Conservation (phyloP, 2,888 invertebrate species). For the Campoletis raptor region DNA sequence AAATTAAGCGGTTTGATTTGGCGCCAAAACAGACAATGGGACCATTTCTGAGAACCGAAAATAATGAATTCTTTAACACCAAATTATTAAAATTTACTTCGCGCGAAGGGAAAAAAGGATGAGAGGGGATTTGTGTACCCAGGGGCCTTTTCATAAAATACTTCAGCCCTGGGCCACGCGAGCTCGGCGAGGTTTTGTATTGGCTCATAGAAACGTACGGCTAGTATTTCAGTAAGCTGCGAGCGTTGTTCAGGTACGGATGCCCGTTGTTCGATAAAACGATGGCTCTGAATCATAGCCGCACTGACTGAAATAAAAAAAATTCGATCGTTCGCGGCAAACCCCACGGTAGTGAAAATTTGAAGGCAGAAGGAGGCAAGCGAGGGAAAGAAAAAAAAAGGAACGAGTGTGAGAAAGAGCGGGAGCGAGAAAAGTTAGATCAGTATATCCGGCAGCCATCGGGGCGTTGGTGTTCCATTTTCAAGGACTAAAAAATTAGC, state of each 20-base stretch:
- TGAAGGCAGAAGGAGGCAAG: background rate
- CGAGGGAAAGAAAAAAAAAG: background rate
- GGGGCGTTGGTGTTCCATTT: constrained; percentile 47
- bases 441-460: background rate
- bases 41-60: background rate
- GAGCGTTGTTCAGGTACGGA: constrained; percentile 62
- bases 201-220: constrained; percentile 55
- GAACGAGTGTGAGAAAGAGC: background rate
- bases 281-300: constrained; percentile 30
- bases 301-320: constrained; percentile 22
- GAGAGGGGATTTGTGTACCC: background rate
- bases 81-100: background rate
- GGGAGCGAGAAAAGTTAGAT: constrained; percentile 14
- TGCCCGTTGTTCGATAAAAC: constrained; percentile 40
- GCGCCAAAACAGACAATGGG: background rate
- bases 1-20: background rate
- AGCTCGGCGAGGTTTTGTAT: constrained; percentile 51
- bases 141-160: constrained; percentile 1
- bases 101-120: background rate
- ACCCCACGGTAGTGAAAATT: background rate
- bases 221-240: constrained; percentile 60
- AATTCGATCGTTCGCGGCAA: constrained; percentile 21
- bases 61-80: background rate
- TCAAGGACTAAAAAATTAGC: background rate
- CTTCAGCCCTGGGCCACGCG: constrained; percentile 64